phyloP scores from a whole-genome alignment of 1,140 invertebrate species.

The Batillaria attramentaria region DNA sequence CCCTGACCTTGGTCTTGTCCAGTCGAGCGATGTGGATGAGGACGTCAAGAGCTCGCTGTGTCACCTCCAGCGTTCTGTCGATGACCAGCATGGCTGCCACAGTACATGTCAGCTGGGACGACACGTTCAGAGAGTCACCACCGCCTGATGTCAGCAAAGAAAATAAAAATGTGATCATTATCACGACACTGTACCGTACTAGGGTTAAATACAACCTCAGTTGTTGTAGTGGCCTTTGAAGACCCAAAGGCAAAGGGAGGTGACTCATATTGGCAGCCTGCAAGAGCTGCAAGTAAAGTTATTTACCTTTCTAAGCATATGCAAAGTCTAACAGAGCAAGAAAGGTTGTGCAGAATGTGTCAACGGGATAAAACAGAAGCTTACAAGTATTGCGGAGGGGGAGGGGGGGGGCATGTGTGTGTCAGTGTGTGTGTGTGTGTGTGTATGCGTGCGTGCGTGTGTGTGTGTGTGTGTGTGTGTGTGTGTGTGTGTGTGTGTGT shows the following conservation, averaged over 20 bases:
- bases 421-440: neutral
- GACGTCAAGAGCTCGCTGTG: slow-evolving; percentile 15
- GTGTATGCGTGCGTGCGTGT: neutral
- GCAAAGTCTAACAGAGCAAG: neutral
- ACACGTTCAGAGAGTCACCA: neutral
- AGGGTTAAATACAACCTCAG: no score
- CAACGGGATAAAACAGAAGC: neutral
- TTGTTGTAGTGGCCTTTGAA: neutral
- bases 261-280: neutral
- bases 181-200: no score
- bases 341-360: no score
- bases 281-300: neutral
- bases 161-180: neutral
- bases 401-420: neutral
- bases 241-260: neutral
- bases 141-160: neutral
- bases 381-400: neutral
- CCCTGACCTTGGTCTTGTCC: slow-evolving; percentile 28
- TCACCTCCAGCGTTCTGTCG: neutral
- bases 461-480: neutral
- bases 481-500: neutral
- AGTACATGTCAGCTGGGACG: slow-evolving; percentile 17
- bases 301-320: neutral
- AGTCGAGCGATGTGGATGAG: slow-evolving; percentile 25
- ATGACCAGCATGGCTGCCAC: slow-evolving; percentile 17